phyloP scores from a whole-genome alignment of 2,113 vertebrate species.

The Aythya baeri region DNA sequence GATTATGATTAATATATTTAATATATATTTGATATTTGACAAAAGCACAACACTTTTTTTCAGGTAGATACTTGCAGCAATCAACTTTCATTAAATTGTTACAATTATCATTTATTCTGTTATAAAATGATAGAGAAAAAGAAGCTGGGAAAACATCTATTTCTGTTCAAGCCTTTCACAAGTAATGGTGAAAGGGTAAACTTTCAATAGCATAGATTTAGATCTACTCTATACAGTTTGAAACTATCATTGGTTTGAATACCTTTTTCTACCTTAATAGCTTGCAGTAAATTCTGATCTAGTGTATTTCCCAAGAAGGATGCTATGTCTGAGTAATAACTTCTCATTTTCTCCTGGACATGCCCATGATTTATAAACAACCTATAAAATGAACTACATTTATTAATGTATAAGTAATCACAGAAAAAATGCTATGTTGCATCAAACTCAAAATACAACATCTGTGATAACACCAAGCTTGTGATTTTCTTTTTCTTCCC shows the following conservation, averaged over 20 bases:
- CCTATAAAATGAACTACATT: neutral
- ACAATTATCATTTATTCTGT: neutral
- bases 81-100: neutral
- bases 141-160: neutral
- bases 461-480: neutral
- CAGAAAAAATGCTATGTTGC: neutral
- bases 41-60: accelerated
- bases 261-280: neutral
- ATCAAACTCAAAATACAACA: neutral
- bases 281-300: neutral
- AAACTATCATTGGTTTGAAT: neutral
- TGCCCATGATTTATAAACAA: neutral
- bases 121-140: neutral
- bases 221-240: neutral
- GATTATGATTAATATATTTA: neutral
- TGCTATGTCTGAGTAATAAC: neutral
- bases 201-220: neutral
- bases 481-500: neutral
- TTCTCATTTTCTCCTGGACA: neutral
- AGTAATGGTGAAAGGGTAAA: neutral
- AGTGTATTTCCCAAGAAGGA: neutral
- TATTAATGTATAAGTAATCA: slow-evolving; percentile 1
- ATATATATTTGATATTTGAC: neutral
- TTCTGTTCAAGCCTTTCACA: neutral
- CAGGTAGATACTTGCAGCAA: neutral